These are phyloP conservation scores for Gopherus evgoodei DNA, from an alignment of 2,113 vertebrate genomes.

Conservation along the genomic window DNA sequence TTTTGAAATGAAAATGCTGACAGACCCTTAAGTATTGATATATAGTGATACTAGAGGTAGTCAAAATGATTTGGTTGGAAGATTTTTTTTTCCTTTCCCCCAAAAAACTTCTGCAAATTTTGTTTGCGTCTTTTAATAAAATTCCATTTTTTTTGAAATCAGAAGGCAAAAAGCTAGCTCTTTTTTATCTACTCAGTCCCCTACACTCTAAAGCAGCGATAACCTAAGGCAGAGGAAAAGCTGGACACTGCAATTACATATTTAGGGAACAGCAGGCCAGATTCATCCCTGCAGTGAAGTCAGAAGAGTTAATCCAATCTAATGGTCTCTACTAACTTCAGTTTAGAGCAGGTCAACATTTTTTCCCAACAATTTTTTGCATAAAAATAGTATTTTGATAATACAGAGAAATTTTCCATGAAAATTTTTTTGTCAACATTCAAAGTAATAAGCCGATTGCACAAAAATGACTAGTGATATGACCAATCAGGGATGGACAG, in stretches of 20 bases:
- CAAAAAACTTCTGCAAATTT: neutral
- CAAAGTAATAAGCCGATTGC: neutral
- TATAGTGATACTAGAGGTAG: neutral
- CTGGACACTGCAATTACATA: neutral
- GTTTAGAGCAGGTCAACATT: neutral
- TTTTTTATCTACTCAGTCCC: neutral
- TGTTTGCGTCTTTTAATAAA: too few species aligned
- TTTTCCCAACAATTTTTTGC: neutral
- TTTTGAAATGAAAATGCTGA: neutral
- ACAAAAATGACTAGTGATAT: neutral
- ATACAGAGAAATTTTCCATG: neutral
- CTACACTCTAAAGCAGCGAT: neutral
- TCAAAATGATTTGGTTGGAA: too few species aligned
- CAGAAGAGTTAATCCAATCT: neutral
- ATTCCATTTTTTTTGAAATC: neutral
- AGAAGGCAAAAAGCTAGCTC: neutral
- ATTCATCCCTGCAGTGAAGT: neutral
- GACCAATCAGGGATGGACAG: neutral
- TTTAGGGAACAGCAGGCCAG: neutral
- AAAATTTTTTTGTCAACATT: neutral
- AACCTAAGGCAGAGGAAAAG: neutral
- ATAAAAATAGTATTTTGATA: neutral
- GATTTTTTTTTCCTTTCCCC: neutral
- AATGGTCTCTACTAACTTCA: neutral
- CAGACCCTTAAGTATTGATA: neutral